Evolutionary conservation across 1,140 invertebrate genomes (phyloP), one percentile per base, ranked within the genome.

Genomic region (Archegozetes longisetosus): DNA sequence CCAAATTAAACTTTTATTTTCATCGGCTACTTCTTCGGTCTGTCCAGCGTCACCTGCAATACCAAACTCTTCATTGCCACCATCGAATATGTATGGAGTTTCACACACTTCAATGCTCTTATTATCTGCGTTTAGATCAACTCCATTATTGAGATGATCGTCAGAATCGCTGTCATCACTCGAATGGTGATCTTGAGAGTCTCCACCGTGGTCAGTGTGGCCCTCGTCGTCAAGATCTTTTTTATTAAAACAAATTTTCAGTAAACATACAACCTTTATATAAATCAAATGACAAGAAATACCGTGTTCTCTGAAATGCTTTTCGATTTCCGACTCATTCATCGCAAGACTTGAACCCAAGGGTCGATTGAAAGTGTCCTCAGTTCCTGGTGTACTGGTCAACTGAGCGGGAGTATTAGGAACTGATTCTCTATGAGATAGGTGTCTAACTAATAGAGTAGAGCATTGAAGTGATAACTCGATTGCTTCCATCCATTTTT

Each of bases 1-100:
- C 89, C 90, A 94, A 67, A 96, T 84, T 28, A 95, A 74, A 24
- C 86, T 90, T 71, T 93, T 94, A 74, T 95, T 92, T 70, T 94
- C 90, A 54, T 96, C 91, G 14, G 84, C 85, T 26, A 96, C 78
- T 71, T 93, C 89, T 69, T 93, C 85, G 1, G 89, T 85, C 66
- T 92, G 82, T 69, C 68, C 70, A 12, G 69, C 69, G 68, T 90
- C 88, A 3, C 88, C 88, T 61, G 84, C 83, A 72, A 76, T 74
- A 59, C 83, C 83, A 63, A 86, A 76, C 65, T 85, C 76, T 68
- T 83, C 84, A 65, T 82, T 79, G 26, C 73, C 74, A 27, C 26
- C 26, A 63, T 78, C 75, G 53, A 80, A 76, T 56, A 78, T 69
- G 66, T 83, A 83, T 2, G 74, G 72, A 17, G 81, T 83, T 67